These are phyloP conservation scores for Psophia crepitans DNA, from an alignment of 2,113 vertebrate genomes.

Conservation along the genomic window DNA sequence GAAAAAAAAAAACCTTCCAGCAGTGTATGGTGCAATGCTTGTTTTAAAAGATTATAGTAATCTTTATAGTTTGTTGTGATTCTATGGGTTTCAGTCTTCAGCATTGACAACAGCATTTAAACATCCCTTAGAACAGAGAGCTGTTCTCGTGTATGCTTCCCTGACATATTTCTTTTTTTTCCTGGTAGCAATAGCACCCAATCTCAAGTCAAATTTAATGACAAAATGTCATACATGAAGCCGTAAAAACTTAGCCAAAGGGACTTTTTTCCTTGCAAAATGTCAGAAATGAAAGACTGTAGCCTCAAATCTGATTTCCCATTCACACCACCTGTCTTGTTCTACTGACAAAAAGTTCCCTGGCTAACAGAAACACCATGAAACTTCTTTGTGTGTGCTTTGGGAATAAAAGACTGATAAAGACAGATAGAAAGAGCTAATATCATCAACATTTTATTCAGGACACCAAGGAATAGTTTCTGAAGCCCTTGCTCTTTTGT, in stretches of 20 bases:
- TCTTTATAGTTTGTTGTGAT: neutral
- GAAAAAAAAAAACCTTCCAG: neutral
- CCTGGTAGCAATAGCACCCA: neutral
- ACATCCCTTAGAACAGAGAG: neutral
- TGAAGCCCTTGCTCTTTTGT: neutral
- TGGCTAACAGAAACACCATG: neutral
- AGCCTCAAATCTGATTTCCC: slow-evolving; percentile 26
- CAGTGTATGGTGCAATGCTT: neutral
- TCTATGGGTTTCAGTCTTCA: neutral
- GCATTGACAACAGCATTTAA: neutral
- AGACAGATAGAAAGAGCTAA: neutral
- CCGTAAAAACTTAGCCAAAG: slow-evolving; percentile 26
- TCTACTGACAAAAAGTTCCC: slow-evolving; percentile 6
- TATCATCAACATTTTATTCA: neutral
- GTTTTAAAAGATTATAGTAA: neutral
- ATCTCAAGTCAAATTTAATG: slow-evolving; percentile 39
- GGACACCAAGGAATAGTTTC: neutral
- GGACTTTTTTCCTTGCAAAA: slow-evolving; percentile 17
- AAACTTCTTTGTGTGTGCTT: neutral
- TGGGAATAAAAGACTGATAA: neutral
- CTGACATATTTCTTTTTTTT: neutral
- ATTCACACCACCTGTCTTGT: neutral
- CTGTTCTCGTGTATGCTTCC: neutral
- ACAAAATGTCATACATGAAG: slow-evolving; percentile 54
- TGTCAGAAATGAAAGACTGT: slow-evolving; percentile 37